phyloP scores from a whole-genome alignment of 2,888 invertebrate genomes.

The Lithosia quadra region DNA sequence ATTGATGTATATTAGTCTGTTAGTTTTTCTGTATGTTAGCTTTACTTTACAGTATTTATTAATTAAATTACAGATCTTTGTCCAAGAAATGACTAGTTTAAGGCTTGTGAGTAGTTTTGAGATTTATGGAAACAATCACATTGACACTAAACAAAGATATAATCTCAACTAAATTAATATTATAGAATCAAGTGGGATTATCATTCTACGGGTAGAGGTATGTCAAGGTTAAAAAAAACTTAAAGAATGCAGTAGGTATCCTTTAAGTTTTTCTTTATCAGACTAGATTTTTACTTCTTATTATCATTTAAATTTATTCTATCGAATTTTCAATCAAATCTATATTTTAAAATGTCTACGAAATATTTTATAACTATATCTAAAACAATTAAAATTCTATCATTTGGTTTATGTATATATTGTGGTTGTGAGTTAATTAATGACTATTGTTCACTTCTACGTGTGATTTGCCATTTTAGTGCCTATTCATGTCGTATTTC shows the following conservation, averaged over 20 bases:
- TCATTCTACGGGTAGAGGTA: not conserved
- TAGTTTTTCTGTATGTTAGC: slow-evolving; percentile 48
- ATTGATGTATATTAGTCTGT: slow-evolving; percentile 50
- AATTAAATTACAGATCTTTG: slow-evolving; percentile 34
- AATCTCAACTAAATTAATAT: slow-evolving; percentile 38
- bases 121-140: slow-evolving; percentile 9
- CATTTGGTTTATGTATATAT: slow-evolving; percentile 67
- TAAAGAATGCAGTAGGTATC: not conserved
- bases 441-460: slow-evolving; percentile 72
- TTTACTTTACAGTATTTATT: slow-evolving; percentile 34
- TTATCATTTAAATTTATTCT: slow-evolving; percentile 21
- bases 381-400: slow-evolving; percentile 41
- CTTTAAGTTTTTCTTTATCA: too few relatives aligned
- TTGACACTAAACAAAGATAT: slow-evolving; percentile 26
- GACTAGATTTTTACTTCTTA: not conserved
- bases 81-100: slow-evolving; percentile 34
- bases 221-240: not conserved
- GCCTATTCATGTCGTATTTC: slow-evolving; percentile 76
- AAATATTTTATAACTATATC: slow-evolving; percentile 36
- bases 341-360: slow-evolving; percentile 29
- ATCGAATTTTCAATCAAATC: slow-evolving; percentile 30
- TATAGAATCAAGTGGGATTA: not conserved
- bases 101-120: slow-evolving; percentile 34
- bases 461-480: slow-evolving; percentile 84
- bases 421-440: slow-evolving; percentile 80